Percentiles rank a stretch among this genome's conserved stretches.
Conservation (phyloP, 2,888 invertebrate species). For the Oscheius myriophilus region DNA sequence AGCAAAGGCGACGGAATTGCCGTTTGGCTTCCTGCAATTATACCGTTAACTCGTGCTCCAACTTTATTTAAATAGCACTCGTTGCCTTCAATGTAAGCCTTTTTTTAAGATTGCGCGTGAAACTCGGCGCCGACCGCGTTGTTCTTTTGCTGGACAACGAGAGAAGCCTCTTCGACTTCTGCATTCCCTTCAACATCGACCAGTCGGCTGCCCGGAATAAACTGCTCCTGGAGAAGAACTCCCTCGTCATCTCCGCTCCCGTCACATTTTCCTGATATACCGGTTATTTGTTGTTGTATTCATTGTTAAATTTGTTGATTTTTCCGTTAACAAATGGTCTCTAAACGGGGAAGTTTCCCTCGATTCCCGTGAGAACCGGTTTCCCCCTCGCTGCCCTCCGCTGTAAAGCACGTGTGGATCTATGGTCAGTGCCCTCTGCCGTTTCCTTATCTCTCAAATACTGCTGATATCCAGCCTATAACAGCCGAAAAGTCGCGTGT, state of each 20-base stretch:
- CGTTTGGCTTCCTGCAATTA: too few species aligned
- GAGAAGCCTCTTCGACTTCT: slow-evolving; percentile 41
- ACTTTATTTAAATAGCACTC: too few species aligned
- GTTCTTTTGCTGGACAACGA: slow-evolving; percentile 38
- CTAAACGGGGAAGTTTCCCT: too few species aligned
- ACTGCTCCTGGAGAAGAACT: slow-evolving; percentile 32
- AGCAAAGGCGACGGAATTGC: too few species aligned
- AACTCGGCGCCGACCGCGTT: slow-evolving; percentile 31
- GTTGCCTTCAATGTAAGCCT: neutral
- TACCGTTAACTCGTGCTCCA: too few species aligned
- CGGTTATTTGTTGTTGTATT: slow-evolving; percentile 1
- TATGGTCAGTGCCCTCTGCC: too few species aligned
- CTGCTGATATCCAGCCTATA: too few species aligned
- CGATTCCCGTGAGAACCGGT: too few species aligned
- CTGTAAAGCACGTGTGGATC: too few species aligned
- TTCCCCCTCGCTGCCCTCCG: too few species aligned
- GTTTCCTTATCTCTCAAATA: too few species aligned
- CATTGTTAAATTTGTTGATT: neutral
- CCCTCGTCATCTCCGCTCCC: slow-evolving; percentile 34
- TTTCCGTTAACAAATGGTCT: neutral
- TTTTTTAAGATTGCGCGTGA: slow-evolving; percentile 16
- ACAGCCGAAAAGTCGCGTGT: too few species aligned
- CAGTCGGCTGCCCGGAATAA: slow-evolving; percentile 34
- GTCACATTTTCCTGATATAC: slow-evolving; percentile 13
- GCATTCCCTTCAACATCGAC: slow-evolving; percentile 38